These are phyloP conservation scores for Cladorhizidae sp. DNA, from an alignment of 37 sponge, comb jelly and placozoan genomes.

Conservation along the genomic window DNA sequence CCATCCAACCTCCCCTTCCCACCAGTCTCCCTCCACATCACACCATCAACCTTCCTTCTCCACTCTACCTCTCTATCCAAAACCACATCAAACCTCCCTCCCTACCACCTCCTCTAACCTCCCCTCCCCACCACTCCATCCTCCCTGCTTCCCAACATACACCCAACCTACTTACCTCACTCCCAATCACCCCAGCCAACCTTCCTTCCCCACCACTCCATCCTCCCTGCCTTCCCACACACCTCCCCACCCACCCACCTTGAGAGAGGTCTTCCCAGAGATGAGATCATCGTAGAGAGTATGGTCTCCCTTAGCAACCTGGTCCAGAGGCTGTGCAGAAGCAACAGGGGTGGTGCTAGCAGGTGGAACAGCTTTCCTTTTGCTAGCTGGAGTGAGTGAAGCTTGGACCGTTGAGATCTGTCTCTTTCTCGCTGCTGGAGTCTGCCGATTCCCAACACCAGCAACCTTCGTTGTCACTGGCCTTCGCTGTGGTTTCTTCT, in stretches of 20 bases:
- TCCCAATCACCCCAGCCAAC: too few species aligned
- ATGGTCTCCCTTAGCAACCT: background rate
- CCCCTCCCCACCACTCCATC: too few species aligned
- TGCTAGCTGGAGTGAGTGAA: background rate
- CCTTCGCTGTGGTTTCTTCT: conserved; percentile 2
- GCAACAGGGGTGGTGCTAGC: background rate
- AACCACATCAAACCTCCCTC: too few species aligned
- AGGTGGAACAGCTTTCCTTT: background rate
- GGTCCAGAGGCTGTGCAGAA: background rate
- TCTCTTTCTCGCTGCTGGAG: background rate
- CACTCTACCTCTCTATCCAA: too few species aligned
- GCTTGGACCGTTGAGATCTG: background rate
- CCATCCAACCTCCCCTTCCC: too few species aligned
- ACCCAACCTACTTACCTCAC: too few species aligned
- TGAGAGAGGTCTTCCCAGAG: conserved; percentile 1
- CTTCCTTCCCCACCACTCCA: too few species aligned
- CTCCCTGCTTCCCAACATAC: too few species aligned
- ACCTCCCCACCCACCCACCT: too few species aligned
- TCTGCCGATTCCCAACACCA: background rate
- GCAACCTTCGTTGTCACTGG: background rate
- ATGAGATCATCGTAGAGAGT: background rate
- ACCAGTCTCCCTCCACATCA: too few species aligned
- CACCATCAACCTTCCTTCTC: too few species aligned
- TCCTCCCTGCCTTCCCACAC: background rate
- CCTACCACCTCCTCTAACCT: too few species aligned